Conservation (phyloP, 2,797 vertebrate genomes). For the Acanthornis magna region DNA sequence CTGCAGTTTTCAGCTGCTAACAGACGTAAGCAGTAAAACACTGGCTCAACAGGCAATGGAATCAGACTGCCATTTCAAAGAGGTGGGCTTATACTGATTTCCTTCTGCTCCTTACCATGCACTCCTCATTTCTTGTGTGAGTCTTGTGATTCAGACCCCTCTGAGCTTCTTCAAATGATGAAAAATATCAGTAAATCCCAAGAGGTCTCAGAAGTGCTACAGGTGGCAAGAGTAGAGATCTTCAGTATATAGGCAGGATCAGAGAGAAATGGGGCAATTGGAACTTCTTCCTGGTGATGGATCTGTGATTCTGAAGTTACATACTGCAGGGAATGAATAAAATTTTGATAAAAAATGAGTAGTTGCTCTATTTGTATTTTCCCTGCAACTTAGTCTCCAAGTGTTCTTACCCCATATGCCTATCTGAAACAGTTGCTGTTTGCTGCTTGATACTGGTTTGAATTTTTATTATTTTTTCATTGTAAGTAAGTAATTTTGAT, state of each 20-base stretch:
- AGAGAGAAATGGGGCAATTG: not conserved
- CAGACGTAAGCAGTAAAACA: not conserved
- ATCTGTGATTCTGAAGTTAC: not conserved
- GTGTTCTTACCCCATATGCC: not conserved
- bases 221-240: not conserved
- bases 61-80: not conserved
- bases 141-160: not conserved
- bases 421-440: not conserved
- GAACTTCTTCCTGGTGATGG: not conserved
- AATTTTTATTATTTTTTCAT: not conserved
- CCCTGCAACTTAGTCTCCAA: not conserved
- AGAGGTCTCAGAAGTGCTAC: not conserved
- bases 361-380: not conserved
- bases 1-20: not conserved
- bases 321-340: accelerated
- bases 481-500: not conserved
- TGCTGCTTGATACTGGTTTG: not conserved
- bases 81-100: not conserved
- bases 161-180: not conserved
- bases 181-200: not conserved
- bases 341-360: not conserved
- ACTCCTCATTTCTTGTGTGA: not conserved
- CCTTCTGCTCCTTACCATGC: not conserved
- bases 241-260: not conserved
- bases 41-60: not conserved